A percentile compares a stretch with the other conserved stretches of the same genome.
phyloP scores from a whole-genome alignment of 2,888 invertebrate species.

The Mesorhabditis spiculigera region DNA sequence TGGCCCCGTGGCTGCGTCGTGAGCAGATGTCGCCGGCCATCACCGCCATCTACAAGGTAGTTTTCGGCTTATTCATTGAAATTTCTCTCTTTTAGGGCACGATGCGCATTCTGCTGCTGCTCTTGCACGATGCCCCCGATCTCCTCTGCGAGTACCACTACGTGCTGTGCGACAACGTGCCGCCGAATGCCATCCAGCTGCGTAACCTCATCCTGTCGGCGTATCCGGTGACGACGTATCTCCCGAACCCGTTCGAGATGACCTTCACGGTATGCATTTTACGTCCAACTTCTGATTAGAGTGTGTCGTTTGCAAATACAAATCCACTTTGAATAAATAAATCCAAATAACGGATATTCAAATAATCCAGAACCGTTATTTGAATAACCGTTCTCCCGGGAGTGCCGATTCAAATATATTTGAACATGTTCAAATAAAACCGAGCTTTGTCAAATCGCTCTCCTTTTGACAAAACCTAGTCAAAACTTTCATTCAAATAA shows the following conservation, averaged over 20 bases:
- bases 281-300: no score
- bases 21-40: conserved; percentile 91
- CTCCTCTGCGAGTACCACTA: conserved; percentile 97
- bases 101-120: conserved; percentile 81
- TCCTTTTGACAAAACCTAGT: no score
- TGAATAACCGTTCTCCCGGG: no score
- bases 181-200: conserved; percentile 96
- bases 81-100: conserved; percentile 65
- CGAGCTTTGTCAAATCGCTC: no score
- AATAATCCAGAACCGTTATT: no score
- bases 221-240: conserved; percentile 90
- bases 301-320: no score
- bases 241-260: conserved; percentile 96
- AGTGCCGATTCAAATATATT: no score
- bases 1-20: conserved; percentile 90
- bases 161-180: conserved; percentile 95
- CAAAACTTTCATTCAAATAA: no score
- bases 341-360: no score
- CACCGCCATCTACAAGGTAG: conserved; percentile 83
- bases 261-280: conserved; percentile 77
- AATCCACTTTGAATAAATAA: no score
- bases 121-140: conserved; percentile 95
- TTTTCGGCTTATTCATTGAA: background rate
- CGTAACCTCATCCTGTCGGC: conserved; percentile 92
- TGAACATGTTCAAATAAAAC: no score